Percentiles rank a stretch among this genome's conserved stretches.
phyloP scores from a whole-genome alignment of 2,888 invertebrate species.

The Portevinia maculata region DNA sequence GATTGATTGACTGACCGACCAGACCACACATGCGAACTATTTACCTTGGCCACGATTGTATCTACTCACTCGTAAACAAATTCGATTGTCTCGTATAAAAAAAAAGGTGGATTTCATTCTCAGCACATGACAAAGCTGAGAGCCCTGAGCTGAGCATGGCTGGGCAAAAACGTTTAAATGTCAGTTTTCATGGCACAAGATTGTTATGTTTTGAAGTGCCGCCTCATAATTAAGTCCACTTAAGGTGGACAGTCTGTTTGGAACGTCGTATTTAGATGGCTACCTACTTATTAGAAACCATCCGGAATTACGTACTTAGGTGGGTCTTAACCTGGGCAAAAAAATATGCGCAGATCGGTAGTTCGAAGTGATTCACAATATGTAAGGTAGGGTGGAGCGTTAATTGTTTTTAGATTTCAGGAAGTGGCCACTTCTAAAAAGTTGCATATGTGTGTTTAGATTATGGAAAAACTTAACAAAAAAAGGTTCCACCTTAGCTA shows the following conservation, averaged over 20 bases:
- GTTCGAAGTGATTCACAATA: too few relatives aligned
- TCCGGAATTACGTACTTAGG: not conserved
- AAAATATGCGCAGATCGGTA: too few relatives aligned
- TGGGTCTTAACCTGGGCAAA: not conserved
- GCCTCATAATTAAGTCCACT: conserved; percentile 4
- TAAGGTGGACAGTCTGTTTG: conserved; percentile 4
- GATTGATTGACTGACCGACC: conserved; percentile 41
- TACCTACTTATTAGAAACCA: conserved; percentile 5
- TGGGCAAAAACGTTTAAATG: conserved; percentile 9
- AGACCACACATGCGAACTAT: conserved; percentile 42
- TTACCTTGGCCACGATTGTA: conserved; percentile 39
- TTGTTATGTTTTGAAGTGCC: not conserved
- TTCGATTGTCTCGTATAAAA: conserved; percentile 14
- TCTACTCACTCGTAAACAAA: conserved; percentile 2
- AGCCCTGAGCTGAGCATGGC: not conserved
- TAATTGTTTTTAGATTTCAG: too few relatives aligned
- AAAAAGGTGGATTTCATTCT: conserved; percentile 28
- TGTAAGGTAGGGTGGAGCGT: too few relatives aligned
- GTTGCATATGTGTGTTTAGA: too few relatives aligned
- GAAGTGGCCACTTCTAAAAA: too few relatives aligned
- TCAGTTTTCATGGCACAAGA: too few relatives aligned
- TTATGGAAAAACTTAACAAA: too few relatives aligned
- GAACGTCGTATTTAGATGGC: not conserved
- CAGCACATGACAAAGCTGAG: conserved; percentile 2
- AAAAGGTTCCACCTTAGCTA: too few relatives aligned